phyloP scores from a whole-genome alignment of 2,888 invertebrate genomes.

The Nineta flava region DNA sequence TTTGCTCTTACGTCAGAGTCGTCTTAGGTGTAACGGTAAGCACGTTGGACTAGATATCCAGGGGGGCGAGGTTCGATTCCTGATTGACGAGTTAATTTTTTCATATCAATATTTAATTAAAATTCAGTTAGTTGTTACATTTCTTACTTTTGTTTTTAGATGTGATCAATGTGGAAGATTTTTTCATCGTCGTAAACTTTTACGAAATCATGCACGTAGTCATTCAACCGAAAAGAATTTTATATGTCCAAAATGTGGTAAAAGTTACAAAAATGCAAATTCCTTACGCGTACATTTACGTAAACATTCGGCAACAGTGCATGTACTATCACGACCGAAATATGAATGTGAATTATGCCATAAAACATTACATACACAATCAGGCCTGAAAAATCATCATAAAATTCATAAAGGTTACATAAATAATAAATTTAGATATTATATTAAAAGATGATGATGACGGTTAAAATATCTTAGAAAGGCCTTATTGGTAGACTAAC shows the following conservation, averaged over 20 bases:
- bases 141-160: slow-evolving; percentile 16
- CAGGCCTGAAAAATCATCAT: slow-evolving; percentile 53
- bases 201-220: slow-evolving; percentile 30
- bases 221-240: slow-evolving; percentile 35
- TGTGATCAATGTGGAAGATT: slow-evolving; percentile 38
- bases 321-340: slow-evolving; percentile 31
- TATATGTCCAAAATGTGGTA: slow-evolving; percentile 36
- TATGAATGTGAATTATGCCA: slow-evolving; percentile 40
- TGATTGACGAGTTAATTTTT: no score
- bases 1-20: no score
- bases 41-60: no score
- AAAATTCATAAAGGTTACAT: slow-evolving; percentile 32
- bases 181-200: slow-evolving; percentile 32
- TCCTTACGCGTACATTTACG: slow-evolving; percentile 35
- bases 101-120: no score
- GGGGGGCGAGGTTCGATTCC: no score
- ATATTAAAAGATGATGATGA: no score
- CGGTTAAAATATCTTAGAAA: no score
- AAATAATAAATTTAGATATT: no score
- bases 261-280: slow-evolving; percentile 37
- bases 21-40: no score
- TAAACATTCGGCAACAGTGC: slow-evolving; percentile 27
- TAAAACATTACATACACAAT: slow-evolving; percentile 39
- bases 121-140: no score
- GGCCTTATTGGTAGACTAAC: no score